Evolutionary conservation across 2,113 vertebrate genomes (phyloP).

Genomic region (Microtus pennsylvanicus): DNA sequence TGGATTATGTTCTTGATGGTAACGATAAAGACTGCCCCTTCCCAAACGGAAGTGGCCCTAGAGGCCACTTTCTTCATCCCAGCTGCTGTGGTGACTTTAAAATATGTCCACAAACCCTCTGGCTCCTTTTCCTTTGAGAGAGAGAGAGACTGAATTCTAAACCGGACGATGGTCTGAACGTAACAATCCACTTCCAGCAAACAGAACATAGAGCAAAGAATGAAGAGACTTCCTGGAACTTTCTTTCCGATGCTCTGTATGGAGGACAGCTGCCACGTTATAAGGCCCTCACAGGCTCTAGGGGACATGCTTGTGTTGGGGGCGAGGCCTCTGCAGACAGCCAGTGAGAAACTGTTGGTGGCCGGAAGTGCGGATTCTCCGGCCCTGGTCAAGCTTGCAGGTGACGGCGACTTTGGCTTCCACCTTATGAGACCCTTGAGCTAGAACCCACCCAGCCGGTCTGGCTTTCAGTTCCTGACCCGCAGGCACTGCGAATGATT

Average conservation of each 20-base stretch:
- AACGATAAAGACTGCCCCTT: neutral
- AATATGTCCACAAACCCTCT: neutral
- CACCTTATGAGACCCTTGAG: neutral
- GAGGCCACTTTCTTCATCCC: neutral
- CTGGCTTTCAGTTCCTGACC: neutral
- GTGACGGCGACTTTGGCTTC: neutral
- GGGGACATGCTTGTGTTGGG: neutral
- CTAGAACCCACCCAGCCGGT: neutral
- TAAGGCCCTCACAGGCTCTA: neutral
- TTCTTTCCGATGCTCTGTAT: neutral
- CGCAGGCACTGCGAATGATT: neutral
- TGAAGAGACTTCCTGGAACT: neutral
- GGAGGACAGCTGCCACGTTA: too few species aligned
- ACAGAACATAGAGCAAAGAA: neutral
- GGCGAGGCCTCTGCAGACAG: neutral
- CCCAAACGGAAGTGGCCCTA: neutral
- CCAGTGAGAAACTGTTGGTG: neutral
- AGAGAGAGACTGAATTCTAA: neutral
- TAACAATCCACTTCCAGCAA: neutral
- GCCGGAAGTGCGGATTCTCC: neutral
- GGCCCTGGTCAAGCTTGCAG: neutral
- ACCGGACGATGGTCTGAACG: neutral
- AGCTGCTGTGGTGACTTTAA: neutral
- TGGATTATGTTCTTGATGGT: neutral
- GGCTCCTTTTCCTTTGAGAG: neutral